phyloP scores from a whole-genome alignment of 23 tunicate genomes.

The Trididemnum nubilum region DNA sequence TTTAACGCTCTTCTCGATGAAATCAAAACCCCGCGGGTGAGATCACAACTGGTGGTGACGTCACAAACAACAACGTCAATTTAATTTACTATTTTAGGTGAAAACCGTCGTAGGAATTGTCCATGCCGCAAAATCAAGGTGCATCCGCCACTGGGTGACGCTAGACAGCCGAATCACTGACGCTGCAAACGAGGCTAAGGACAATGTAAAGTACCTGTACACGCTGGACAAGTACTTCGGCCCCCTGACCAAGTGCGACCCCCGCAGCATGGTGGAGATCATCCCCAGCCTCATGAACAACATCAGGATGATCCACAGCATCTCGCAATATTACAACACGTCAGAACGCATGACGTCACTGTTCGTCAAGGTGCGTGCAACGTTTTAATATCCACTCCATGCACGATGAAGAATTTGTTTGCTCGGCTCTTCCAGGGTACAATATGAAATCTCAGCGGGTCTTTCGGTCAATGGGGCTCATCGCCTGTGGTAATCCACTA shows the following conservation, averaged over 20 bases:
- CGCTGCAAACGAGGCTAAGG: slow-evolving; percentile 88
- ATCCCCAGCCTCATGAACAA: slow-evolving; percentile 86
- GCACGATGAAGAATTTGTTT: no score
- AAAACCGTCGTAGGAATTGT: slow-evolving; percentile 70
- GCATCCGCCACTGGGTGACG: slow-evolving; percentile 71
- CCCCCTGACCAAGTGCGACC: slow-evolving; percentile 81
- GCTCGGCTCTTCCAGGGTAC: no score
- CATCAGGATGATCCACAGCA: slow-evolving; percentile 88
- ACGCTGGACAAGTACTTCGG: slow-evolving; percentile 90
- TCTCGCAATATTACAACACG: slow-evolving; percentile 81
- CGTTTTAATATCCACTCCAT: no score
- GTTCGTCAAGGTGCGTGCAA: slow-evolving; percentile 68
- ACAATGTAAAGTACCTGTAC: slow-evolving; percentile 80
- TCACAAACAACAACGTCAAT: background rate
- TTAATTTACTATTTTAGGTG: slow-evolving; percentile 18
- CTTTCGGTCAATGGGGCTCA: no score
- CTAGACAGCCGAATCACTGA: slow-evolving; percentile 86
- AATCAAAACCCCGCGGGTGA: slow-evolving; percentile 66
- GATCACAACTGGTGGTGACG: background rate
- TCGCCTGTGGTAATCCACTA: no score
- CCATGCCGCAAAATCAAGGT: slow-evolving; percentile 71
- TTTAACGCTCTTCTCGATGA: slow-evolving; percentile 80
- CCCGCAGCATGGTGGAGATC: slow-evolving; percentile 77
- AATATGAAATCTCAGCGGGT: no score
- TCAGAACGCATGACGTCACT: slow-evolving; percentile 90